Conservation (phyloP, 1,140 invertebrate species). For the Neodiprion virginianus region DNA sequence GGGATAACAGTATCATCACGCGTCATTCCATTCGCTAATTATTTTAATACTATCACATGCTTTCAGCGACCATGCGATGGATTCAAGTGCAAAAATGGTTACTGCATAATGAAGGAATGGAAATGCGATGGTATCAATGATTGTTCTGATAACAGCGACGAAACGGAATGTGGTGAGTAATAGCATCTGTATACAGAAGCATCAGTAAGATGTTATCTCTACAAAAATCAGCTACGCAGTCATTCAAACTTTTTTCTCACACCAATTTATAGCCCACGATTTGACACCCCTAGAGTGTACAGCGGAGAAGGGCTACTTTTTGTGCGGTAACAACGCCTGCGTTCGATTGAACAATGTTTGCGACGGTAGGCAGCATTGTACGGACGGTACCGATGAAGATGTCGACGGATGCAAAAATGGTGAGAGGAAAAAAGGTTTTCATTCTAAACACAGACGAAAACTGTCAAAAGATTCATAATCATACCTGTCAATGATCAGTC, state of each 20-base stretch:
- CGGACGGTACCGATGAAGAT: slow-evolving; percentile 79
- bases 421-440: slow-evolving; percentile 27
- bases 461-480: no score
- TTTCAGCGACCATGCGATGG: slow-evolving; percentile 48
- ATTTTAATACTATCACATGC: slow-evolving; percentile 9
- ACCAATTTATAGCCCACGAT: slow-evolving; percentile 12
- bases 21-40: slow-evolving; percentile 8
- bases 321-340: slow-evolving; percentile 71
- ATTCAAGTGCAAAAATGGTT: slow-evolving; percentile 66
- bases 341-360: slow-evolving; percentile 71
- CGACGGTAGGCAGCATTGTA: slow-evolving; percentile 76
- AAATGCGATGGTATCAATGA: slow-evolving; percentile 70
- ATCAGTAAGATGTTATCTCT: no score
- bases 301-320: slow-evolving; percentile 57
- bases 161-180: slow-evolving; percentile 69
- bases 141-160: slow-evolving; percentile 73
- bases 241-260: background rate
- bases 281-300: slow-evolving; percentile 53
- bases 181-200: slow-evolving; percentile 21
- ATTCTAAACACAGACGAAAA: no score
- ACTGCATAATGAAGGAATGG: slow-evolving; percentile 70
- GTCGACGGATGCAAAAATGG: slow-evolving; percentile 57
- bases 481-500: no score
- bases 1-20: slow-evolving; percentile 12
- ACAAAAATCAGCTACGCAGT: no score